phyloP scores from a whole-genome alignment of 2,888 invertebrate genomes.

The Stomorhina lunata region DNA sequence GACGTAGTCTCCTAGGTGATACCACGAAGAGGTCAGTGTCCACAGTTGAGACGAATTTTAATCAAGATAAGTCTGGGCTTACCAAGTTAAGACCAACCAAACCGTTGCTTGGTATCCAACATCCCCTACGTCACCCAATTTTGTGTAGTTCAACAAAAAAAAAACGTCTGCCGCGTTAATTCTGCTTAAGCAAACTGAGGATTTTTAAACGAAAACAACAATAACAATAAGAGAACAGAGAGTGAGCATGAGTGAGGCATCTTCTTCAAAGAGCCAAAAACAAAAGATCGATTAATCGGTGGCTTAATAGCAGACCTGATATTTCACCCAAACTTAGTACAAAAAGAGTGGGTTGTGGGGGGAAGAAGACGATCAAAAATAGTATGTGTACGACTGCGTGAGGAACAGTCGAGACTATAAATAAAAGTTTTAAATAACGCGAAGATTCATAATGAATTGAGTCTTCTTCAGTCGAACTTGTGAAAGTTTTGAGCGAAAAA shows the following conservation, averaged over 20 bases:
- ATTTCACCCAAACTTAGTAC: conserved; percentile 17
- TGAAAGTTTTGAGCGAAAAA: background rate
- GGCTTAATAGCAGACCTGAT: conserved; percentile 45
- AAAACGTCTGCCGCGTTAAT: background rate
- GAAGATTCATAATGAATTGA: conserved; percentile 61
- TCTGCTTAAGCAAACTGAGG: too few species aligned
- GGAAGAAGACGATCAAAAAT: conserved; percentile 25
- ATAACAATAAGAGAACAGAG: background rate
- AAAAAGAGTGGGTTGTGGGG: conserved; percentile 17
- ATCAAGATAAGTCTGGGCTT: too few species aligned
- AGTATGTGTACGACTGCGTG: background rate
- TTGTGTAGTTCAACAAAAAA: too few species aligned
- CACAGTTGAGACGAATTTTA: too few species aligned
- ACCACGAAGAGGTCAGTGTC: too few species aligned
- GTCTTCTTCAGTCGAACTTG: conserved; percentile 58
- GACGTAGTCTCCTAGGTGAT: too few species aligned
- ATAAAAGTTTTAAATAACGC: conserved; percentile 54
- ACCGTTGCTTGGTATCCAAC: too few species aligned
- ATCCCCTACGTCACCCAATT: too few species aligned
- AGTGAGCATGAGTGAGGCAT: background rate
- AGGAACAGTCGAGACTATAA: conserved; percentile 53
- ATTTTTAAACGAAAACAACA: too few species aligned
- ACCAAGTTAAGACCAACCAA: too few species aligned
- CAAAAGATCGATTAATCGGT: too few species aligned
- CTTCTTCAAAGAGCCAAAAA: background rate